Conservation (phyloP, 2,797 vertebrate species). For the Acipenser transmontanus region DNA sequence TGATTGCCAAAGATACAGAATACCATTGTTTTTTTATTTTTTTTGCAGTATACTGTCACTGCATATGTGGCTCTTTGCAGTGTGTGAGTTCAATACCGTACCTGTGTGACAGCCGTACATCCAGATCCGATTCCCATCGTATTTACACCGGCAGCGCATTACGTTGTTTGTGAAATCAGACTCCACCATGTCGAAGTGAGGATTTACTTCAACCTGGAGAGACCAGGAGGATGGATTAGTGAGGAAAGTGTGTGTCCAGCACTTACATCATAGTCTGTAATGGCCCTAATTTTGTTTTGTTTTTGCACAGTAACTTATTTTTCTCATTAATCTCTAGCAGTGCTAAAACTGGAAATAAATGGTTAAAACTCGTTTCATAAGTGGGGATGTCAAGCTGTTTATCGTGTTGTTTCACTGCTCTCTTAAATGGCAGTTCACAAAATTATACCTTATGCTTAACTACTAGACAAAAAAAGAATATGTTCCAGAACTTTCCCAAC, state of each 20-base stretch:
- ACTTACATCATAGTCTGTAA: too few species aligned
- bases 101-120: constrained; percentile 90
- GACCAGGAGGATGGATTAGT: neutral
- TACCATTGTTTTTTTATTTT: neutral
- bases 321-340: neutral
- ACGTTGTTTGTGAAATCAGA: constrained; percentile 95
- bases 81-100: constrained; percentile 32
- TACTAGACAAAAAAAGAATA: constrained; percentile 42
- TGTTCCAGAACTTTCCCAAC: constrained; percentile 17
- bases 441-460: constrained; percentile 59
- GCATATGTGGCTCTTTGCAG: neutral
- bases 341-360: constrained; percentile 7
- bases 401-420: constrained; percentile 51
- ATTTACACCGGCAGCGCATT: constrained; percentile 88
- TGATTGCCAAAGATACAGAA: neutral
- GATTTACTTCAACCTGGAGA: constrained; percentile 85
- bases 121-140: constrained; percentile 81
- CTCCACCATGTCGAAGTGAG: constrained; percentile 86
- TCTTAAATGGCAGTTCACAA: constrained; percentile 54
- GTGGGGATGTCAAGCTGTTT: constrained; percentile 53
- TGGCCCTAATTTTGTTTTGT: too few species aligned
- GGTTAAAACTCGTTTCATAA: constrained; percentile 26
- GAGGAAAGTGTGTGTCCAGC: too few species aligned
- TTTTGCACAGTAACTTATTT: neutral
- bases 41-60: neutral